Evolutionary conservation across 2,888 invertebrate genomes (phyloP), one percentile per base, ranked within the genome.

Genomic region (Conistra vaccinii): DNA sequence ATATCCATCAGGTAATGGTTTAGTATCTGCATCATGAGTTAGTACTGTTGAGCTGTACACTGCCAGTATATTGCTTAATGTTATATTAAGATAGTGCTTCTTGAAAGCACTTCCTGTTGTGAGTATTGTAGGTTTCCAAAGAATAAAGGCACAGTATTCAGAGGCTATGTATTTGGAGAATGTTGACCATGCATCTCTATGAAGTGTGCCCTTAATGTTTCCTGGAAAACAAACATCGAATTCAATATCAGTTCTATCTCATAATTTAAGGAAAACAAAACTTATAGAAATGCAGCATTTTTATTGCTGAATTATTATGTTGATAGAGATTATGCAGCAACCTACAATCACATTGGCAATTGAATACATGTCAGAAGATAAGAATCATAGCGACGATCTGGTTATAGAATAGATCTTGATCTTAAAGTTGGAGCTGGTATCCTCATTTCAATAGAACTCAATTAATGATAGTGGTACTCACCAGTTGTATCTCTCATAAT

Each of bases 51-150:
- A 94, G 85, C 96, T 96, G 78, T 95, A 96, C 80, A 96, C 88
- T 26, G 95, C 94, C 71, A 91, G 87, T 74, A 96, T 95, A 88
- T 96, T 96, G 85, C 93, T 93, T 45, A 96, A 76, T 55, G 96
- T 96, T 79, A 96, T 96, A 82, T 95, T 96, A 23, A 96, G 88
- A 82, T 96, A 96, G 83, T 96, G 95, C 78, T 95, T 96, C 66
- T 96, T 96, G 70, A 93, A 95, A 14, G 95, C 93, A 83, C 94
- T 91, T 1, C 96, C 96, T 3, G 95, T 96, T 42, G 95, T 96
- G 14, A 96, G 87, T n/a, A 96, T 94, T 71, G 96, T 96, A 4
- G 96, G 96, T 80, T 92, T 96, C 80, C 90, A 91, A 66, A 96
- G 86, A 9, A 96, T 91, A 63, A 96, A 76, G 3, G 94, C 95